Evolutionary conservation across 2,113 vertebrate species (phyloP).

Genomic region (Halcyon malimbica): DNA sequence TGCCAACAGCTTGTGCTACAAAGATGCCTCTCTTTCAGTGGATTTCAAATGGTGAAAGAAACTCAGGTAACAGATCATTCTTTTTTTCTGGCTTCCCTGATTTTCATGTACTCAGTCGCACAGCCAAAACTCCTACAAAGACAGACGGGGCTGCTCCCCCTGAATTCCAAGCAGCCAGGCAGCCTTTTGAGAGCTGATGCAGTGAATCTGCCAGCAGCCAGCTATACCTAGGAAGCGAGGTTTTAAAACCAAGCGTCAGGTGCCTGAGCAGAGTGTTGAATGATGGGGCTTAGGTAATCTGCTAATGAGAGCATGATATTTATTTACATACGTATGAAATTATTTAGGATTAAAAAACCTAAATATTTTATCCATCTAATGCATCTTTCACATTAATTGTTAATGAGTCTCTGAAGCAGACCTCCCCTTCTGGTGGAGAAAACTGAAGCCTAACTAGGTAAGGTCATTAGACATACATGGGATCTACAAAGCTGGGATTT

Average conservation of each 20-base stretch:
- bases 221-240: background rate
- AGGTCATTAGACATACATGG: background rate
- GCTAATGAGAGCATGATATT: background rate
- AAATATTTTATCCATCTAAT: background rate
- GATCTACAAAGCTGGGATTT: background rate
- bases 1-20: conserved; percentile 65
- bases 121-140: conserved; percentile 63
- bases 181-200: conserved; percentile 34
- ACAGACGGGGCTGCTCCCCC: conserved; percentile 8
- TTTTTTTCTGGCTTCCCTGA: conserved; percentile 59
- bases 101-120: conserved; percentile 45
- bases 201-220: conserved; percentile 38
- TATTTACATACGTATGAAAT: background rate
- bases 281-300: background rate
- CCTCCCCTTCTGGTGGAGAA: background rate
- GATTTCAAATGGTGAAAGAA: conserved; percentile 63
- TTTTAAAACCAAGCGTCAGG: background rate
- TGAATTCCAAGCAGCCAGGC: conserved; percentile 41
- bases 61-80: conserved; percentile 58
- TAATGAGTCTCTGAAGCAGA: background rate
- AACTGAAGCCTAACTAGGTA: background rate
- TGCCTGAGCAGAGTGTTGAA: background rate
- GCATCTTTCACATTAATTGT: background rate
- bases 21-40: conserved; percentile 56
- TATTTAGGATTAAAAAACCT: background rate